A percentile compares a stretch with the other conserved stretches of the same genome.
phyloP scores from a whole-genome alignment of 2,113 vertebrate species.

The Halcyon senegalensis region DNA sequence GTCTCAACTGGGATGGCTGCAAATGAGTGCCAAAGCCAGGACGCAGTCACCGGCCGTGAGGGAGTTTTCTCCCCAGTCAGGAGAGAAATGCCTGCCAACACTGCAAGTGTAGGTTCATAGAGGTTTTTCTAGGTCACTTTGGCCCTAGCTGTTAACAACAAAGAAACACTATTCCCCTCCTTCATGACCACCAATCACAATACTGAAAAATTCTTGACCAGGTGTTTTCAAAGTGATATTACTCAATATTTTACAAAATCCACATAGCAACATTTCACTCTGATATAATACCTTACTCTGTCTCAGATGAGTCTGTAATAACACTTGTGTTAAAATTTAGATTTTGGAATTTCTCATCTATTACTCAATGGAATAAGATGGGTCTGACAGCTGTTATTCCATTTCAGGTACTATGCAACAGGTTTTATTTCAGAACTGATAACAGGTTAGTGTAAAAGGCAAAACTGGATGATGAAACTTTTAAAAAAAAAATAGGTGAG shows the following conservation, averaged over 20 bases:
- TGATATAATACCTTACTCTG: neutral
- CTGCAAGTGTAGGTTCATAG: neutral
- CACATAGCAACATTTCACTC: neutral
- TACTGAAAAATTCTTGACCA: neutral
- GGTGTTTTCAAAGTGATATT: neutral
- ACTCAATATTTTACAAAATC: neutral
- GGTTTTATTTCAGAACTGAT: neutral
- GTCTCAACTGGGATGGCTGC: neutral
- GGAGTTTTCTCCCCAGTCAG: neutral
- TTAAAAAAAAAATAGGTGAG: fast-evolving
- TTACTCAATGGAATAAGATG: neutral
- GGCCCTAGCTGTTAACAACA: neutral
- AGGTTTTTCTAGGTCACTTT: neutral
- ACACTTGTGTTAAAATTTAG: neutral
- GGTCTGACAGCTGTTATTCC: neutral
- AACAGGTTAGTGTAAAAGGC: neutral
- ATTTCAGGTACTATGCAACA: neutral
- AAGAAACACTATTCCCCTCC: neutral
- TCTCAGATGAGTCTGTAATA: neutral
- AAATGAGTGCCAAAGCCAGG: neutral
- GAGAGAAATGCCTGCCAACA: neutral
- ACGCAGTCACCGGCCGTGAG: neutral
- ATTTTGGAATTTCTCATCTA: neutral
- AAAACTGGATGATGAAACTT: neutral
- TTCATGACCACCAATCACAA: neutral